These are phyloP conservation scores for Hippasteria phrygiana DNA, from an alignment of 53 echinoderm and acorn worm genomes.

Conservation along the genomic window DNA sequence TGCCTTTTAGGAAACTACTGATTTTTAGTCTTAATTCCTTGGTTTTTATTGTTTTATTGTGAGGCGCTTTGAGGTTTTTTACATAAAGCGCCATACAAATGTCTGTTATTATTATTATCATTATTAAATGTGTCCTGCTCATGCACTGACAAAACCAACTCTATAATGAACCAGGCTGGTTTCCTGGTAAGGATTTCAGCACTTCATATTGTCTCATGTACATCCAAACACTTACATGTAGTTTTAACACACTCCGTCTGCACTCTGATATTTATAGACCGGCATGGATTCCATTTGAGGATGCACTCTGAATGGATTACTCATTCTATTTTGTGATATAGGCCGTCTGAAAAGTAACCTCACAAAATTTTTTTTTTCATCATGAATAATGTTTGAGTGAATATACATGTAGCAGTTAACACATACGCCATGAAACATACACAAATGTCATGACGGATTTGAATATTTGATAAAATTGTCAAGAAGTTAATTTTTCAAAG, in stretches of 20 bases:
- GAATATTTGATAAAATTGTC: neutral
- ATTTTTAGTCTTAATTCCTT: too few species aligned
- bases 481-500: neutral
- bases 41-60: too few species aligned
- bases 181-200: slow-evolving; percentile 6
- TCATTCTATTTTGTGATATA: neutral
- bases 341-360: neutral
- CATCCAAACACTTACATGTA: too few species aligned
- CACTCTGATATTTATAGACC: neutral
- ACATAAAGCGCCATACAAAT: too few species aligned
- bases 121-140: neutral
- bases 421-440: neutral
- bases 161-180: neutral
- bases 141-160: slow-evolving; percentile 11
- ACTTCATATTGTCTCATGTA: neutral
- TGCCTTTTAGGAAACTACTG: too few species aligned
- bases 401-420: too few species aligned
- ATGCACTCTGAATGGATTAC: neutral
- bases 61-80: too few species aligned
- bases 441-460: neutral
- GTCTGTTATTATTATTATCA: neutral
- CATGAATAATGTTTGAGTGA: neutral
- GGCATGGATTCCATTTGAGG: neutral
- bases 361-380: neutral
- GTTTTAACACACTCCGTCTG: neutral